phyloP scores from a whole-genome alignment of 2,797 vertebrate species.

The Sitta carolinensis region DNA sequence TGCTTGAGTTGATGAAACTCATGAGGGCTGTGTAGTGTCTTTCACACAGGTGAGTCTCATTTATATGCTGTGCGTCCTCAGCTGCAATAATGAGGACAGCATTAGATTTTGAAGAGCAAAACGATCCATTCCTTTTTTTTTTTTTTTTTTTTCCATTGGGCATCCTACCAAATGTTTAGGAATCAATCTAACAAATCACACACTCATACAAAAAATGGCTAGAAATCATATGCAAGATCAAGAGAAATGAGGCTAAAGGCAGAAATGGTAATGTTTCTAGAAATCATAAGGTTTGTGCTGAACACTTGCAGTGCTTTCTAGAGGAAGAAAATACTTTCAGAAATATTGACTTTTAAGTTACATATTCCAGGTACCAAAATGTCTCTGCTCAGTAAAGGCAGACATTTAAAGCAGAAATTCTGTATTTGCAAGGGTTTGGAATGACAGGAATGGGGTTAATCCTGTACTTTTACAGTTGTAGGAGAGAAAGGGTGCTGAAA shows the following conservation, averaged over 20 bases:
- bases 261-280: not conserved
- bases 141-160: not conserved
- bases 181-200: not conserved
- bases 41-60: not conserved
- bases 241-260: not conserved
- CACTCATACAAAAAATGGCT: fast-evolving
- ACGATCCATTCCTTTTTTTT: not conserved
- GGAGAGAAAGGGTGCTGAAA: not conserved
- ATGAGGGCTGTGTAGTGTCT: not conserved
- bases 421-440: not conserved
- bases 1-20: not conserved
- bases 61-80: fast-evolving
- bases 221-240: not conserved
- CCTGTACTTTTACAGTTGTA: not conserved
- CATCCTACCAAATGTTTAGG: not conserved
- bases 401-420: not conserved
- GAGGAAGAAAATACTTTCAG: not conserved
- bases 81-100: not conserved
- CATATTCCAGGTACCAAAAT: not conserved
- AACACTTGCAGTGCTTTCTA: not conserved
- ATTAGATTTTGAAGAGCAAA: not conserved
- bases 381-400: not conserved
- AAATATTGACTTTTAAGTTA: not conserved
- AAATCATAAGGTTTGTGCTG: not conserved
- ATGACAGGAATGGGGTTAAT: not conserved